phyloP scores from a whole-genome alignment of 1,140 invertebrate species.

The Dendroctonus ponderosae region DNA sequence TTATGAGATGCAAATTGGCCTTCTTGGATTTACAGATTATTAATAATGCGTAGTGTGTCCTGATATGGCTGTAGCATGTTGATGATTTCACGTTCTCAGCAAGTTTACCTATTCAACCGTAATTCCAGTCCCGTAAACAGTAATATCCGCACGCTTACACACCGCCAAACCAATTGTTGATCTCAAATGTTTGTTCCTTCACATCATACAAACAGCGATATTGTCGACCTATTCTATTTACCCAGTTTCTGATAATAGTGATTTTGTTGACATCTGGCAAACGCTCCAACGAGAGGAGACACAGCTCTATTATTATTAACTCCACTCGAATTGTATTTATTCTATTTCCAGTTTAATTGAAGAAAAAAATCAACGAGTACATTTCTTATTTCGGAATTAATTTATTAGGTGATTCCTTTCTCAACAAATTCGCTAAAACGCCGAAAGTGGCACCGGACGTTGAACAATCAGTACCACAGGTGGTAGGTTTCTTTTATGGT shows the following conservation, averaged over 20 bases:
- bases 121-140: slow-evolving; percentile 42
- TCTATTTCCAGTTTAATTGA: neutral
- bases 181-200: slow-evolving; percentile 41
- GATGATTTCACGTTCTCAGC: slow-evolving; percentile 42
- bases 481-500: too few species aligned
- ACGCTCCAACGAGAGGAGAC: slow-evolving; percentile 6
- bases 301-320: slow-evolving; percentile 13
- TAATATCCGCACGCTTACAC: slow-evolving; percentile 38
- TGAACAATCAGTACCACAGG: neutral
- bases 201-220: slow-evolving; percentile 33
- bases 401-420: neutral
- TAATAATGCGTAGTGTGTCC: slow-evolving; percentile 32
- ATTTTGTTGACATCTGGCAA: slow-evolving; percentile 35
- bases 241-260: slow-evolving; percentile 31
- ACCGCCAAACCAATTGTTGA: slow-evolving; percentile 42
- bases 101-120: slow-evolving; percentile 44
- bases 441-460: neutral
- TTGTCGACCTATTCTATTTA: slow-evolving; percentile 29
- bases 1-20: slow-evolving; percentile 13
- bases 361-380: neutral
- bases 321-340: neutral
- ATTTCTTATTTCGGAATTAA: neutral
- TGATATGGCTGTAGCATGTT: slow-evolving; percentile 37
- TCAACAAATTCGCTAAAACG: neutral
- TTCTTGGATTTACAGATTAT: slow-evolving; percentile 21